phyloP scores from a whole-genome alignment of 2,113 vertebrate genomes.

The Tor tambroides region DNA sequence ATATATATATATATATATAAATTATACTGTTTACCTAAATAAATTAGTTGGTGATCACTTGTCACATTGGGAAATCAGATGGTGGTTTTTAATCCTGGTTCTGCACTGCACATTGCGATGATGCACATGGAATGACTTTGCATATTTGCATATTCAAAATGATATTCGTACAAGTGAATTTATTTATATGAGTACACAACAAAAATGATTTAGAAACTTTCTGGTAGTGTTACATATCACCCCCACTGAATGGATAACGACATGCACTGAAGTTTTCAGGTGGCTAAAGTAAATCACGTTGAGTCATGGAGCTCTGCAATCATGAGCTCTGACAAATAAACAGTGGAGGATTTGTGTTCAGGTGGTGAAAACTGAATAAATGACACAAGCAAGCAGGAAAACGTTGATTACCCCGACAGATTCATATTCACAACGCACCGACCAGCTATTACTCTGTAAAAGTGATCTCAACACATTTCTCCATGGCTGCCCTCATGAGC shows the following conservation, averaged over 20 bases:
- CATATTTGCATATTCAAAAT: neutral
- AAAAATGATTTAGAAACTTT: neutral
- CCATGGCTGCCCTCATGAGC: conserved; percentile 67
- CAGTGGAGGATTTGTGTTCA: conserved; percentile 64
- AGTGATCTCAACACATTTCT: conserved; percentile 70
- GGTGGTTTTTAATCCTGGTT: neutral
- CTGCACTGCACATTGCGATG: neutral
- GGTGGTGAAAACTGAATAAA: conserved; percentile 73
- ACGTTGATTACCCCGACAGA: conserved; percentile 68
- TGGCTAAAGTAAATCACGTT: conserved; percentile 24
- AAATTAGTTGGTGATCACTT: no score
- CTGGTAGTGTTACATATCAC: neutral
- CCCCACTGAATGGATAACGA: neutral
- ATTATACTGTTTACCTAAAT: no score
- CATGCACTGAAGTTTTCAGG: neutral
- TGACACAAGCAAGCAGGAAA: conserved; percentile 54
- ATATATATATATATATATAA: no score
- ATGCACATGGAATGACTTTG: neutral
- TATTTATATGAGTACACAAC: neutral
- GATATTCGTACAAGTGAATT: neutral
- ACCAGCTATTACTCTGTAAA: conserved; percentile 65
- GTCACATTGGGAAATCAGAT: no score
- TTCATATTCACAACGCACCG: conserved; percentile 69
- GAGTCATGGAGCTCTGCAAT: conserved; percentile 52
- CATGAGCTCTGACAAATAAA: conserved; percentile 64